Evolutionary conservation across 2,888 invertebrate genomes (phyloP), one percentile per base, ranked within the genome.

Genomic region (Notodonta dromedarius): DNA sequence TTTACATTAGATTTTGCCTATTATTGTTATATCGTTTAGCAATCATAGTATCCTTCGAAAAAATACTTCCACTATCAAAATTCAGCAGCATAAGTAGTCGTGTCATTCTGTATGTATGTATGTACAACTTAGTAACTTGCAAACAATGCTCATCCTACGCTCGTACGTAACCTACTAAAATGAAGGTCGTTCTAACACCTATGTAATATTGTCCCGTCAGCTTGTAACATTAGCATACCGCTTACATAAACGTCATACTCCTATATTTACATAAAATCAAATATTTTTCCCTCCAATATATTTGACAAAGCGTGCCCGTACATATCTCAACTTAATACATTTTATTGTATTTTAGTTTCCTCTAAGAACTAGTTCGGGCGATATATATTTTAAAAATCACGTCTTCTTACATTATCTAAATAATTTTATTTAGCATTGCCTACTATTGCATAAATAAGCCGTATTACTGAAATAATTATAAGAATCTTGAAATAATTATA

Each of bases 81-180:
- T 46, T 13, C n/a, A n/a, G 13, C n/a, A n/a, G 13, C 7, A 46
- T 4, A 5, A 13, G n/a, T 46, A n/a, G n/a, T 4, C 46, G n/a
- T 46, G n/a, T 13, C 1, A 6, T 9, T 46, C 14, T 16, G 14
- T 5, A 16, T 6, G 4, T 46, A 16, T 50, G 14, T 50, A 14
- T 7, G 14, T 14, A 46, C 46, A 5, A 46, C 5, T 5, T n/a
- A 46, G 46, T n/a, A 46, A n/a, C 46, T 46, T 60, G 51, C 67
- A 58, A 70, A 74, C 74, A 74, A 74, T 74, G 65, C 59, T 60
- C 72, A 67, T 66, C 72, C 72, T 68, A 74, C 74, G 70, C 69
- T 12, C 24, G 35, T 53, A 57, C 57, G 48, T 61, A 61, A 57
- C 58, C 56, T 57, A 65, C 61, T 56, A 64, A 52, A 50, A 40